Evolutionary conservation across 2,113 vertebrate genomes (phyloP), one percentile per base, ranked within the genome.

Genomic region (Elaphurus davidianus): DNA sequence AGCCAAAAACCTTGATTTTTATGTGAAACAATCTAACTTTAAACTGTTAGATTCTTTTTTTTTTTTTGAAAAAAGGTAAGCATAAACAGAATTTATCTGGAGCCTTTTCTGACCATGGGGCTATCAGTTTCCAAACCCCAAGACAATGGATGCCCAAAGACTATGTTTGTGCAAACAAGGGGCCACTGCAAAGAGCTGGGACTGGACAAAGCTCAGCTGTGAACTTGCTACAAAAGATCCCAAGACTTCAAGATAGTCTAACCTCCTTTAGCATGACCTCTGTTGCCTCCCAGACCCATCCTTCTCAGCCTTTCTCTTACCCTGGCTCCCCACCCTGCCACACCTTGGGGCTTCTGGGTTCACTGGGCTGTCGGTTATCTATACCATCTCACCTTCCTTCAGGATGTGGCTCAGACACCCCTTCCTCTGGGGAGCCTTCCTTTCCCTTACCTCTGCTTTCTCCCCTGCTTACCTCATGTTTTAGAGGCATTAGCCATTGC

Each of bases 111-210:
- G 36, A 81, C 60, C 30, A 40, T 4, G 25, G 43, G 43, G 33
- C 74, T 67, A 67, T 86, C 88, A 78, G 43, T 90, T 74, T 76
- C 64, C 81, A 96, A 91, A 97, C 88, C 59, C 54, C 50, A 78
- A n/a, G 84, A 98, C 94, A 98, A 95, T 95, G 57, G 50, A 23
- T 64, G 60, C 10, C 90, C 54, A 88, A 52, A 92, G 91, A 82
- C 60, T 78, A 52, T 0, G 88, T 98, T 92, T 98, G 87, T 91
- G 81, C 96, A 91, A 91, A 88, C 90, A 55, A 50, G 78, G 57
- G 30, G 16, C 50, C 33, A 2, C 40, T 23, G 64, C 67, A 82
- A 33, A 33, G 59, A 91, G 28, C 33, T 25, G 27, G 52, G 50
- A 30, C 45, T 25, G 19, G 57, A 94, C 45, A 95, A 87, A 96